A percentile compares a stretch with the other conserved stretches of the same genome.
These are phyloP conservation scores for Oreochromis aureus DNA, from an alignment of 2,113 vertebrate genomes.

Conservation along the genomic window DNA sequence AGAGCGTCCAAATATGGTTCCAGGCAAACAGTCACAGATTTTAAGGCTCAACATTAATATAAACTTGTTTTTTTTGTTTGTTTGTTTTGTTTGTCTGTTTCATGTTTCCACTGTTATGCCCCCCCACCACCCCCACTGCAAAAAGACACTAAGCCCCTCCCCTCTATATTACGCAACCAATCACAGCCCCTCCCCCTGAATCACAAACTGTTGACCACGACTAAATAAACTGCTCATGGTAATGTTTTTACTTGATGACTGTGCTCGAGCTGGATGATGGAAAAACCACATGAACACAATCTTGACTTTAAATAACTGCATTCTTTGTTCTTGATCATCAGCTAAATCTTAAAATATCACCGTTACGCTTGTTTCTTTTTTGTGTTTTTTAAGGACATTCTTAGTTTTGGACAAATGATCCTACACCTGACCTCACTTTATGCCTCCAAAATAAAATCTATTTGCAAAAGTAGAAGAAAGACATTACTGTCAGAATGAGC, in stretches of 20 bases:
- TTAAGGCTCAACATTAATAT: not conserved
- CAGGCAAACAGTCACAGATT: not conserved
- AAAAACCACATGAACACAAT: not conserved
- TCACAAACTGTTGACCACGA: not conserved
- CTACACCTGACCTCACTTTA: not conserved
- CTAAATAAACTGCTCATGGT: not conserved
- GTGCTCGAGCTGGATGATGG: not conserved
- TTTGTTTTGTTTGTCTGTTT: not conserved
- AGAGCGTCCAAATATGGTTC: conserved; percentile 75
- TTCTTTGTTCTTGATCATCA: not conserved
- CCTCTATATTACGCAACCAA: not conserved
- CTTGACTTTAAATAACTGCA: not conserved
- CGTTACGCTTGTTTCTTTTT: not conserved
- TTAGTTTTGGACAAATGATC: not conserved
- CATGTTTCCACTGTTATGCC: not conserved
- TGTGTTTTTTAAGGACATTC: not conserved
- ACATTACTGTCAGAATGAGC: not conserved
- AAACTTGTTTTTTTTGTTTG: not conserved
- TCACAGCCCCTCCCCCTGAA: not conserved
- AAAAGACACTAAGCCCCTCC: not conserved
- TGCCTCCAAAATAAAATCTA: not conserved
- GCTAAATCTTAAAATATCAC: not conserved
- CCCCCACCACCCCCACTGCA: not conserved
- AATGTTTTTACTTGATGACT: not conserved
- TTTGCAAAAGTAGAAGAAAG: not conserved